phyloP scores from a whole-genome alignment of 2,888 invertebrate species.

The Cabera pusaria region DNA sequence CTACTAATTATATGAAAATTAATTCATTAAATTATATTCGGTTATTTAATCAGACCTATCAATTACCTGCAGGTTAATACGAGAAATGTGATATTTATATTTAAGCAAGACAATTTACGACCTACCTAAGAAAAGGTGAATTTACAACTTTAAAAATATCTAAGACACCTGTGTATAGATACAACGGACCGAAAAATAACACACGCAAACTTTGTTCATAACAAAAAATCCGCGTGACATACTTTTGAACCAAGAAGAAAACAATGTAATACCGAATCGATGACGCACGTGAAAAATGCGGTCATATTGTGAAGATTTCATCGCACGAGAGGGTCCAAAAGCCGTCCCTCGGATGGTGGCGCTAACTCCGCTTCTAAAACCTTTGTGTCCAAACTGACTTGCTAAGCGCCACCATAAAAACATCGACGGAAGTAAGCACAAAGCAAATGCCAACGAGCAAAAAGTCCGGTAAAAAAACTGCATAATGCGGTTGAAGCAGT shows the following conservation, averaged over 20 bases:
- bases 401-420: constrained; percentile 80
- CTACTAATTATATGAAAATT: constrained; percentile 28
- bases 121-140: too few relatives aligned
- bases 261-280: constrained; percentile 18
- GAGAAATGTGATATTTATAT: constrained; percentile 3
- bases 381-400: constrained; percentile 66
- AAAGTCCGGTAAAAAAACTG: constrained; percentile 71
- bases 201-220: too few relatives aligned
- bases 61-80: not conserved
- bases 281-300: constrained; percentile 28
- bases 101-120: too few relatives aligned
- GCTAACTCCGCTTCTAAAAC: constrained; percentile 55
- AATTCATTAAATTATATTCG: constrained; percentile 10
- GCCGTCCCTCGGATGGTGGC: constrained; percentile 47
- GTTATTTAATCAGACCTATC: not conserved
- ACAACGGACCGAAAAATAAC: too few relatives aligned
- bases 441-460: constrained; percentile 76
- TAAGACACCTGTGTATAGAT: too few relatives aligned
- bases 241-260: too few relatives aligned
- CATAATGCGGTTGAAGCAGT: constrained; percentile 71
- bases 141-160: too few relatives aligned
- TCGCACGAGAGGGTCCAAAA: constrained; percentile 15
- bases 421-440: constrained; percentile 77
- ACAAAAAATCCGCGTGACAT: too few relatives aligned
- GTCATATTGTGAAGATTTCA: constrained; percentile 27